Evolutionary conservation across 2,888 invertebrate genomes (phyloP).

Genomic region (Brachypterus glaber): DNA sequence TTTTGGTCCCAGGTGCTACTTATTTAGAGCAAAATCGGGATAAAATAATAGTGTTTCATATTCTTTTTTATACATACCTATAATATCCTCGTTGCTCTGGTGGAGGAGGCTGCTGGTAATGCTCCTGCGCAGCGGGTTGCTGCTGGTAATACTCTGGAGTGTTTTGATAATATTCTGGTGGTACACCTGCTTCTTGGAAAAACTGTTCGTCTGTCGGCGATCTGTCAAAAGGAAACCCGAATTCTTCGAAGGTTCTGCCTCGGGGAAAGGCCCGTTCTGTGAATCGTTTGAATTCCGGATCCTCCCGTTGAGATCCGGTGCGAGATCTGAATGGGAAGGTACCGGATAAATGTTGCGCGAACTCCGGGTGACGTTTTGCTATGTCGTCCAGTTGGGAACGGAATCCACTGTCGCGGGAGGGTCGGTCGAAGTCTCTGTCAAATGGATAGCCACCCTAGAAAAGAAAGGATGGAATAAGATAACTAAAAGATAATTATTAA

Average conservation of each 20-base stretch:
- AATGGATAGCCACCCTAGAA: constrained; percentile 58
- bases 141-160: background rate
- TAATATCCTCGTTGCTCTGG: too few species aligned
- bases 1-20: too few species aligned
- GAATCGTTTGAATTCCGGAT: constrained; percentile 40
- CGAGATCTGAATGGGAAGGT: constrained; percentile 34
- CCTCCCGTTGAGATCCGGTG: constrained; percentile 38
- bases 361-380: constrained; percentile 63
- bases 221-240: constrained; percentile 33
- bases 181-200: too few species aligned
- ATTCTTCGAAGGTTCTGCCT: constrained; percentile 32
- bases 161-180: background rate
- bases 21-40: too few species aligned
- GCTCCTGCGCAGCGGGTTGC: too few species aligned
- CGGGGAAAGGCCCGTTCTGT: constrained; percentile 38
- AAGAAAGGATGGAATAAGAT: constrained; percentile 24
- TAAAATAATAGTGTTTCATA: too few species aligned
- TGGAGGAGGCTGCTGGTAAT: background rate
- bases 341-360: constrained; percentile 53
- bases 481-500: too few species aligned
- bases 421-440: constrained; percentile 43
- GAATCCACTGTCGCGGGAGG: constrained; percentile 42
- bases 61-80: too few species aligned
- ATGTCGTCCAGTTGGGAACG: constrained; percentile 55
- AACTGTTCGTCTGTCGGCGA: too few species aligned